A percentile compares a stretch with the other conserved stretches of the same genome.
These are phyloP conservation scores for Eugnorisma glareosa DNA, from an alignment of 2,888 invertebrate species.

Conservation along the genomic window DNA sequence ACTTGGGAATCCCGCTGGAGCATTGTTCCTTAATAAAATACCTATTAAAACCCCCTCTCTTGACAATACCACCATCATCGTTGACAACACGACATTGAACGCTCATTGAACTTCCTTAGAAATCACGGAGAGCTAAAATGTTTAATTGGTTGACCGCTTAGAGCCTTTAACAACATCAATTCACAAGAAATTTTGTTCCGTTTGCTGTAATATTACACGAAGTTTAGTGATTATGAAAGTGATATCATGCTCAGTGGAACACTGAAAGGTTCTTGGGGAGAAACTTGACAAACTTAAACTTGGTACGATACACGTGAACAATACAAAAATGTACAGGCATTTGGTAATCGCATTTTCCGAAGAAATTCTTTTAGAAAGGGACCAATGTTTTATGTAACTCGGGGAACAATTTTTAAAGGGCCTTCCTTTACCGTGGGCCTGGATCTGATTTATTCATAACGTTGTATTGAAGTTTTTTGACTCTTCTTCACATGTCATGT, in stretches of 20 bases:
- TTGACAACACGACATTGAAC: slow-evolving; percentile 23
- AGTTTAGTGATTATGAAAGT: slow-evolving; percentile 42
- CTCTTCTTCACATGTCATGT: slow-evolving; percentile 26
- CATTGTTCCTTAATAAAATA: slow-evolving; percentile 51
- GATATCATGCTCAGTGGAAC: slow-evolving; percentile 30
- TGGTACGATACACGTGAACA: slow-evolving; percentile 21
- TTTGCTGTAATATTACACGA: slow-evolving; percentile 38
- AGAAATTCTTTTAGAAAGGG: slow-evolving; percentile 43
- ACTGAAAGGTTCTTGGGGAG: slow-evolving; percentile 26
- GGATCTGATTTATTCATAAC: slow-evolving; percentile 64
- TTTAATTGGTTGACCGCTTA: slow-evolving; percentile 36
- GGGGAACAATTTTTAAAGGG: slow-evolving; percentile 32
- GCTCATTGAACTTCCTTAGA: slow-evolving; percentile 26
- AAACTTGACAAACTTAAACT: slow-evolving; percentile 33
- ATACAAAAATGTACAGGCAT: slow-evolving; percentile 38
- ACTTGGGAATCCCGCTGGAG: slow-evolving; percentile 51
- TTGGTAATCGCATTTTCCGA: slow-evolving; percentile 33
- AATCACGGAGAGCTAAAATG: slow-evolving; percentile 17
- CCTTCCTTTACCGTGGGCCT: slow-evolving; percentile 26
- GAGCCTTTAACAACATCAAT: slow-evolving; percentile 36
- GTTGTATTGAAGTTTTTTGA: slow-evolving; percentile 50
- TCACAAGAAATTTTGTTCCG: slow-evolving; percentile 22
- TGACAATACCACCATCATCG: slow-evolving; percentile 22
- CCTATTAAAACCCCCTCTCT: slow-evolving; percentile 45
- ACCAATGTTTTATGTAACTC: slow-evolving; percentile 45